phyloP scores from a whole-genome alignment of 1,140 invertebrate genomes.

The Musca vetustissima region DNA sequence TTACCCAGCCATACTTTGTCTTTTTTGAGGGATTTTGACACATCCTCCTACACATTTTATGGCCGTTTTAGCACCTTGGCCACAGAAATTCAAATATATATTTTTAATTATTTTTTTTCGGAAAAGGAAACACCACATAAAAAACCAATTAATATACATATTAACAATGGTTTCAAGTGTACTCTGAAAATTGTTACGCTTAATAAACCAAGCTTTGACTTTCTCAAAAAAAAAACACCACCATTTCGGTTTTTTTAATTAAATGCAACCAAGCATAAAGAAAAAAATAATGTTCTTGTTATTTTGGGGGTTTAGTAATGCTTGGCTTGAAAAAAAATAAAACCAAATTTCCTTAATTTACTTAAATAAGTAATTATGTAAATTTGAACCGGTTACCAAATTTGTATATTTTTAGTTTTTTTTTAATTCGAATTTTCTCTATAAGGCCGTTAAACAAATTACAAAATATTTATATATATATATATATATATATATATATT shows the following conservation, averaged over 20 bases:
- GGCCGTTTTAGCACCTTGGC: too few species aligned
- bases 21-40: too few species aligned
- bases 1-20: too few species aligned
- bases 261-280: slow-evolving; percentile 27
- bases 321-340: background rate
- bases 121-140: background rate
- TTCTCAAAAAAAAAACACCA: slow-evolving; percentile 26
- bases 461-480: too few species aligned
- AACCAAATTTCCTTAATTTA: slow-evolving; percentile 20
- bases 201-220: slow-evolving; percentile 15
- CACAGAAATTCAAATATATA: too few species aligned
- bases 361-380: slow-evolving; percentile 21
- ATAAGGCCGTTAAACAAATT: background rate
- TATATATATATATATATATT: slow-evolving; percentile 2
- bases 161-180: slow-evolving; percentile 25
- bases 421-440: background rate
- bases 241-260: too few species aligned
- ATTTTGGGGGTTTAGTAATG: too few species aligned
- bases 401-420: background rate
- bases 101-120: background rate
- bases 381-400: slow-evolving; percentile 7
- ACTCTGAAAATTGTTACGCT: slow-evolving; percentile 13
- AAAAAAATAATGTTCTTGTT: too few species aligned
- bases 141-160: slow-evolving; percentile 12
- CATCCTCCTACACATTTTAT: too few species aligned